Conservation (phyloP, 2,888 invertebrate genomes). For the Agonopterix heracliana region DNA sequence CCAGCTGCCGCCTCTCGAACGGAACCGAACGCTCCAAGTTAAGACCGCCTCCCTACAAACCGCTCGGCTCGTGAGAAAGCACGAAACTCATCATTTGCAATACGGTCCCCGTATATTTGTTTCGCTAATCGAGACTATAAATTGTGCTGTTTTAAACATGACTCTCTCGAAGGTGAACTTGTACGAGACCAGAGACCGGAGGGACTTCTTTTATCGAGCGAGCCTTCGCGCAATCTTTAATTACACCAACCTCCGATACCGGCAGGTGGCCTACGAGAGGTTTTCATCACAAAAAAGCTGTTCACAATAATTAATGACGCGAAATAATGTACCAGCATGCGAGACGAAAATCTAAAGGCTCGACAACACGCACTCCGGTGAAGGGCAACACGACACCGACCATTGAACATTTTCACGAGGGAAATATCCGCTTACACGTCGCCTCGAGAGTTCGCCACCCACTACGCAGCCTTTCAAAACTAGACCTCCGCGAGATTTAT, state of each 20-base stretch:
- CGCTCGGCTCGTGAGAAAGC: constrained; percentile 6
- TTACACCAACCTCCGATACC: constrained; percentile 47
- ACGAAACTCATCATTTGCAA: constrained; percentile 1
- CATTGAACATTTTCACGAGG: constrained; percentile 69
- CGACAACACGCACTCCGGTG: constrained; percentile 32
- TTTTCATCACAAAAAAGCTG: constrained; percentile 49
- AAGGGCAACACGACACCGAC: constrained; percentile 61
- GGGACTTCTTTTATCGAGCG: constrained; percentile 41
- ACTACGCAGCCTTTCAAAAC: constrained; percentile 44
- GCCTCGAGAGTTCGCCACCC: constrained; percentile 55
- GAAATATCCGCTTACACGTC: constrained; percentile 68
- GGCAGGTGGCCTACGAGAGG: constrained; percentile 67
- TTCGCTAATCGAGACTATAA: constrained; percentile 23
- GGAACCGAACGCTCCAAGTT: constrained; percentile 35
- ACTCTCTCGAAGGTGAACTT: constrained; percentile 51
- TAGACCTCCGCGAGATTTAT: constrained; percentile 32
- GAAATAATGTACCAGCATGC: constrained; percentile 73
- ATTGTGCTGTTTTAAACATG: constrained; percentile 16
- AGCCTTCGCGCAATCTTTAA: constrained; percentile 53
- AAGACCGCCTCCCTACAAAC: constrained; percentile 27
- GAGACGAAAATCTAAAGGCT: constrained; percentile 71
- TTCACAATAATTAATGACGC: constrained; percentile 72
- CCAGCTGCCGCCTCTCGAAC: constrained; percentile 60
- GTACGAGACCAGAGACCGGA: constrained; percentile 28
- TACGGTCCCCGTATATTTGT: constrained; percentile 14